Percentiles rank a stretch among this genome's conserved stretches.
These are phyloP conservation scores for Antheraea mylitta DNA, from an alignment of 1,140 invertebrate genomes.

Conservation along the genomic window DNA sequence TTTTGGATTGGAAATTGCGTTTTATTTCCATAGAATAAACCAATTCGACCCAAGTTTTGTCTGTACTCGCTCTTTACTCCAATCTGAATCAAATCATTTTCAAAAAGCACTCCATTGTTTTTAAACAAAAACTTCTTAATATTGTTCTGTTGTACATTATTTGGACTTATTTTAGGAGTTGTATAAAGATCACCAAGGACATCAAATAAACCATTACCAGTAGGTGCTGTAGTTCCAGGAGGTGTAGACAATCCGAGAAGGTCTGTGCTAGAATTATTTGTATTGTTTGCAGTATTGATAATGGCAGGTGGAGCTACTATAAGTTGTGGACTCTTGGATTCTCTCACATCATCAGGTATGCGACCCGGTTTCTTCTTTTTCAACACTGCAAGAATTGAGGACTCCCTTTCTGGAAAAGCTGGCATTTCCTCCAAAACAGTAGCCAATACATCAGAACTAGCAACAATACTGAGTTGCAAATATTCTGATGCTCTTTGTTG, in stretches of 20 bases:
- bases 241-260: constrained; percentile 92
- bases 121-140: constrained; percentile 98
- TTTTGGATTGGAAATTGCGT: constrained; percentile 86
- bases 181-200: constrained; percentile 93
- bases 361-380: constrained; percentile 98
- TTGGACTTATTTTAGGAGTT: constrained; percentile 81
- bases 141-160: constrained; percentile 85
- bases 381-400: constrained; percentile 97
- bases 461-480: constrained; percentile 96
- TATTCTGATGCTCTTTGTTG: constrained; percentile 99
- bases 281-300: constrained; percentile 80
- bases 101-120: constrained; percentile 98
- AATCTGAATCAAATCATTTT: constrained; percentile 99
- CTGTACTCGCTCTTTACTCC: constrained; percentile 98
- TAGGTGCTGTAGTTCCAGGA: constrained; percentile 84
- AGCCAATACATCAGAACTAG: constrained; percentile 97
- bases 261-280: constrained; percentile 86
- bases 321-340: constrained; percentile 88
- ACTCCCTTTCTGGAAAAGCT: constrained; percentile 99
- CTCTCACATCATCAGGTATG: constrained; percentile 90
- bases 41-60: constrained; percentile 96
- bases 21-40: constrained; percentile 99
- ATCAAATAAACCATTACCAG: constrained; percentile 88
- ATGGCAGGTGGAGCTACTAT: constrained; percentile 70
- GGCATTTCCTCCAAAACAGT: constrained; percentile 99